These are phyloP conservation scores for Zaprionus lineosus DNA, from an alignment of 2,888 invertebrate genomes.

Conservation along the genomic window DNA sequence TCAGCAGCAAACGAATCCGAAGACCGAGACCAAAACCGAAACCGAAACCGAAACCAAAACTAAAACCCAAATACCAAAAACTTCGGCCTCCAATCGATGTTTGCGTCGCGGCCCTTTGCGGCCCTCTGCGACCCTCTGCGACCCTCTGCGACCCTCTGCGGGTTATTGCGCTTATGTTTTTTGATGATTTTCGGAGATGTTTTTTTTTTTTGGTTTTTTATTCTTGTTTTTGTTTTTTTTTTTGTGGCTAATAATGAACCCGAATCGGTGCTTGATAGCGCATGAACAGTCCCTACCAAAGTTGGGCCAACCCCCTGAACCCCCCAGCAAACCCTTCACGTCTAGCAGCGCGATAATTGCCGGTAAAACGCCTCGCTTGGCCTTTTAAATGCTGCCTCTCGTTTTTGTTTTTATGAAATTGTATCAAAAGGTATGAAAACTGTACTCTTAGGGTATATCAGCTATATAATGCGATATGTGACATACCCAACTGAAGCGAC, in stretches of 20 bases:
- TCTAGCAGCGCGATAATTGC: conserved; percentile 73
- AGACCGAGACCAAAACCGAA: conserved; percentile 4
- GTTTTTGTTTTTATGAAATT: conserved; percentile 45
- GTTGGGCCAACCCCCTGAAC: conserved; percentile 1
- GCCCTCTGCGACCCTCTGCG: too few species aligned
- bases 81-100: conserved; percentile 22
- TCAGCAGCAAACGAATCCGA: too few species aligned
- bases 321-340: not conserved
- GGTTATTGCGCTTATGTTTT: conserved; percentile 50
- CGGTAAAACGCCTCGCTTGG: conserved; percentile 78
- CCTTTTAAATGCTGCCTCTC: conserved; percentile 70
- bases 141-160: conserved; percentile 12
- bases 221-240: conserved; percentile 23
- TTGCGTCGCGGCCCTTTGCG: conserved; percentile 19
- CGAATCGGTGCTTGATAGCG: conserved; percentile 49
- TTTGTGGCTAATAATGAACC: conserved; percentile 68
- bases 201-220: conserved; percentile 25
- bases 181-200: conserved; percentile 9
- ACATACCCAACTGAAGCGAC: not conserved
- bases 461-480: conserved; percentile 5
- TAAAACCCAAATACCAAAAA: conserved; percentile 26
- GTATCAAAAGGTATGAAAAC: conserved; percentile 31
- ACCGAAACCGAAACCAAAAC: conserved; percentile 42
- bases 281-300: conserved; percentile 20
- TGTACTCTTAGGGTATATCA: conserved; percentile 12